Evolutionary conservation across 2,888 invertebrate genomes (phyloP).

Genomic region (Rhimphoctona megacephalus): DNA sequence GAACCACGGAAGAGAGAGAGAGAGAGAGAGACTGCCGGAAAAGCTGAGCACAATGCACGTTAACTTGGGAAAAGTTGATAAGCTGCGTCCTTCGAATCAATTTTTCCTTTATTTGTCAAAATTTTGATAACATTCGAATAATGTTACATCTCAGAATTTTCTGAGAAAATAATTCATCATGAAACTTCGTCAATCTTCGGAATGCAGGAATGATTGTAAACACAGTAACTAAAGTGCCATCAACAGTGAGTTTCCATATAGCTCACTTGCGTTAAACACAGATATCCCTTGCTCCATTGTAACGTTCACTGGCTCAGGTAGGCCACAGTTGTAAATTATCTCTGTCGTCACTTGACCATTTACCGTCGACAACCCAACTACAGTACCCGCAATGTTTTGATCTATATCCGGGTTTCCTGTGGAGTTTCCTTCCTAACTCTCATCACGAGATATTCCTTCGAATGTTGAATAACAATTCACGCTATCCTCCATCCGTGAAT

Average conservation of each 20-base stretch:
- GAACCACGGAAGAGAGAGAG: neutral
- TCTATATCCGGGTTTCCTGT: slow-evolving; percentile 60
- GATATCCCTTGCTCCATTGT: slow-evolving; percentile 1
- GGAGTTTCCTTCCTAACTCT: slow-evolving; percentile 33
- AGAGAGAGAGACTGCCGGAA: too few species aligned
- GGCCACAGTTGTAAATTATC: slow-evolving; percentile 72
- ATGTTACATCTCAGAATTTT: neutral
- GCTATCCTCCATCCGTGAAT: too few species aligned
- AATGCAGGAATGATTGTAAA: slow-evolving; percentile 9
- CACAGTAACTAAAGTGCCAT: slow-evolving; percentile 5
- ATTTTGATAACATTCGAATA: neutral
- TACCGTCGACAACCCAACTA: slow-evolving; percentile 23
- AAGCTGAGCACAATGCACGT: neutral
- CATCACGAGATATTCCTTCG: neutral
- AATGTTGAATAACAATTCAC: too few species aligned
- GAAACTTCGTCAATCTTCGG: neutral
- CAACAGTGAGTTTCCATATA: neutral
- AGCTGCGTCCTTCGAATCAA: neutral
- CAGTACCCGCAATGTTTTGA: slow-evolving; percentile 77
- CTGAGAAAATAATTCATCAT: neutral
- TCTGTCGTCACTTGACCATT: slow-evolving; percentile 36
- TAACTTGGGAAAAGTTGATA: neutral
- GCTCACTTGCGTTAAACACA: slow-evolving; percentile 5
- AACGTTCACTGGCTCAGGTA: slow-evolving; percentile 67
- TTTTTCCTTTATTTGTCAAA: neutral